Base-by-base conservation (phyloP, 2,797 vertebrate genomes). In the Gobionotothen gibberifrons region DNA sequence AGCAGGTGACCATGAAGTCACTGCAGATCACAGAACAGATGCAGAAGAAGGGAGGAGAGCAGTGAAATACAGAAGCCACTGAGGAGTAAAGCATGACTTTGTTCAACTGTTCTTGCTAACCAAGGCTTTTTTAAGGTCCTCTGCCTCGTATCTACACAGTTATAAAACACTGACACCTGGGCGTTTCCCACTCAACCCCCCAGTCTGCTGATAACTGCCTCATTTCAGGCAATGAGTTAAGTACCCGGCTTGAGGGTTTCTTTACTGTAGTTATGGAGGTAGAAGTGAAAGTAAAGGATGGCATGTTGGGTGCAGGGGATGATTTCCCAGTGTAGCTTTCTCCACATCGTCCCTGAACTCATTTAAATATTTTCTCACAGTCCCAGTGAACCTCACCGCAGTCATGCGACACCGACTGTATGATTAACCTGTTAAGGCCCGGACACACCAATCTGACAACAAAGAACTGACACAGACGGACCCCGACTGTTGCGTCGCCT, bases 1-100 rank as follows among this genome's bases (percentile, higher is more conserved):
- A 87, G 87, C 90, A 89, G 88, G 87, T 88, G 85, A 87, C 39
- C 53, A 64, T 83, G 68, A 87, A 78, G 85, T 86, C 81, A 67
- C 40, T 36, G 69, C 54, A 60, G 76, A 9, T 5, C 0, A 17
- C 51, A 58, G 26, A 78, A 67, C 78, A 87, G 69, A 85, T 82
- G 79, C 70, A 82, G 52, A 26, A 12, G 53, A 73, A 47, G 40
- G 70, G 48, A 76, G 32, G 13, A 12, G 65, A 59, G 67, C 44
- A 16, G 68, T 22, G 4, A 43, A 40, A 22, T 13, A 56, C 49
- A 46, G 66, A 42, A 56, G 61, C 1, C 9, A n/a, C 36, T 40
- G 32, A 29, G 54, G 43, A 69, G 26, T n/a, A 11, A 36, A 13
- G 49, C 12, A 29, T 54, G 69, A 76, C 12, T 17, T 44, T 42